phyloP scores from a whole-genome alignment of 23 tunicate genomes.

The Clavelina lepadiformis region DNA sequence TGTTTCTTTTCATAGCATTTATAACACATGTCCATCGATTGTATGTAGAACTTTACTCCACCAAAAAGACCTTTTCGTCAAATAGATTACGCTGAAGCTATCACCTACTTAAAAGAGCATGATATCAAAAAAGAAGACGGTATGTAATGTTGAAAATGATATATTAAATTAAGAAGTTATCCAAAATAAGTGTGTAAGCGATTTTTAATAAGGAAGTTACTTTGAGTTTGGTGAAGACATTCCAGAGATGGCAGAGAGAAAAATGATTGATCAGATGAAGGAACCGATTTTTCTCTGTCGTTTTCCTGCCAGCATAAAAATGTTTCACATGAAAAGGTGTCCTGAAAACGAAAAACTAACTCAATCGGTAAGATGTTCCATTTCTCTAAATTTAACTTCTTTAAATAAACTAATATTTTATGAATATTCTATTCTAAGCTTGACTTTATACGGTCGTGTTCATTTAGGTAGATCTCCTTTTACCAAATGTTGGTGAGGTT shows the following conservation, averaged over 20 bases:
- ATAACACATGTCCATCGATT: too few relatives aligned
- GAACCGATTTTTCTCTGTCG: constrained; percentile 73
- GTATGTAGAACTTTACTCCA: constrained; percentile 58
- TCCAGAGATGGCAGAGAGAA: constrained; percentile 96
- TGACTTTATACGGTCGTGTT: too few relatives aligned
- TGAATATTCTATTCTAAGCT: too few relatives aligned
- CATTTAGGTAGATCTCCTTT: constrained; percentile 93
- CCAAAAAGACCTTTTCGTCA: constrained; percentile 88
- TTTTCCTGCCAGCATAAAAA: constrained; percentile 89
- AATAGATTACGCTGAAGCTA: constrained; percentile 98
- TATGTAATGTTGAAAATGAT: too few relatives aligned
- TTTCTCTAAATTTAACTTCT: too few relatives aligned
- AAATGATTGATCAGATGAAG: constrained; percentile 90
- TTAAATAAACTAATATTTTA: too few relatives aligned
- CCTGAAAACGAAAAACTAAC: constrained; percentile 65
- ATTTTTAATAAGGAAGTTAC: constrained; percentile 67
- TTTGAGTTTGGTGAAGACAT: constrained; percentile 95
- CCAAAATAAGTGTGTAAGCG: too few relatives aligned
- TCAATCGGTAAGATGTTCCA: constrained; percentile 59
- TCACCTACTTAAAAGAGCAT: constrained; percentile 74
- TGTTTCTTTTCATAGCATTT: background rate
- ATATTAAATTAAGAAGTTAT: too few relatives aligned
- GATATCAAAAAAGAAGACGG: constrained; percentile 96
- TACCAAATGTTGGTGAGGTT: constrained; percentile 98
- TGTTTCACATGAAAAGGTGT: constrained; percentile 93